Evolutionary conservation across 2,797 vertebrate species (phyloP), one percentile per base, ranked within the genome.

Genomic region (Cyprinodon diabolis): DNA sequence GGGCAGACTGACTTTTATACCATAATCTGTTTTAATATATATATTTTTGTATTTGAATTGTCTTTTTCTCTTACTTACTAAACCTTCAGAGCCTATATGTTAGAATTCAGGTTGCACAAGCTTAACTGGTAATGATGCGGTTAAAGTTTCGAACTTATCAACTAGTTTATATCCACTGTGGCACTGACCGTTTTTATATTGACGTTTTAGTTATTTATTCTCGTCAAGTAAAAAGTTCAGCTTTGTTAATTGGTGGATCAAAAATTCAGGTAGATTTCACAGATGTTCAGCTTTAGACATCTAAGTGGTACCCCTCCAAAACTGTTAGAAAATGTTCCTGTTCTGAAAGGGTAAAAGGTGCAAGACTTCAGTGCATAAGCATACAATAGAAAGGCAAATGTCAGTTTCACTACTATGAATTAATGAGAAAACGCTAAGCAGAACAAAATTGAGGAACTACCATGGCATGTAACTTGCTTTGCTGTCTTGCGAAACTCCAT

Each of bases 401-500:
- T 87, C 84, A 85, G 89, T 92, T 93, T 90, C 89, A 91, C 91
- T 92, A 91, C 87, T 88, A 93, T 91, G 88, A 86, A 91, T 94
- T 92, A 91, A 91, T 88, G 87, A 90, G 83, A 91, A 86, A 87
- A 91, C 69, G 9, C 75, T 93, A 93, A 92, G 91, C 87, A 92
- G 90, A 92, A 93, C 90, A 90, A 93, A 91, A 94, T 93, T 89
- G 93, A 93, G 94, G 93, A 95, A 95, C 89, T 82, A 77, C 72
- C 71, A 86, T 88, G 87, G 81, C 89, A 88, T 90, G 93, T 91
- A 90, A 90, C 90, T 91, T 86, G 77, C 89, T 87, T 90, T 87
- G 90, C 91, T 84, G 81, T 93, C 87, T 95, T 94, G 87, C 87
- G 91, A 94, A 94, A 94, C 89, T 80, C 85, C 82, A 88, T 88